These are phyloP conservation scores for Campaea margaritaria DNA, from an alignment of 2,888 invertebrate species.

Conservation along the genomic window DNA sequence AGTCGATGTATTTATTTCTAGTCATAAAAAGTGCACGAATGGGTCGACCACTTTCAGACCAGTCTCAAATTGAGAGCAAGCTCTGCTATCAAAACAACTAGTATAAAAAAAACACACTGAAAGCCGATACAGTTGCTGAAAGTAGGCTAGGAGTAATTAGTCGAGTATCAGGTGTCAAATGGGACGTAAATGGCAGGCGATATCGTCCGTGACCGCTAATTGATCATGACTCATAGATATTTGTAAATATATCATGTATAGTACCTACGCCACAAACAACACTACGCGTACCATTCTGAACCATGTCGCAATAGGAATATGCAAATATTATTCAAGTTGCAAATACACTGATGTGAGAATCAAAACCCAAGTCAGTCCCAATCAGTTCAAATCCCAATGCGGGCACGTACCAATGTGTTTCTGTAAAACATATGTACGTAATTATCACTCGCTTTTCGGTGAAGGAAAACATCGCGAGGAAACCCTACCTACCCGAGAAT, in stretches of 20 bases:
- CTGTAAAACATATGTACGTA: no score
- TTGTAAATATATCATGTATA: constrained; percentile 34
- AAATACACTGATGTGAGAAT: no score
- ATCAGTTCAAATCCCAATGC: no score
- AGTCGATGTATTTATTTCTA: no score
- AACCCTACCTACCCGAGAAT: no score
- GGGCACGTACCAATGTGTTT: no score
- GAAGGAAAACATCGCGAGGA: no score
- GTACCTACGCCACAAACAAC: neutral
- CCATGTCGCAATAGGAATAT: constrained; percentile 5
- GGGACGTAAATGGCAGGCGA: constrained; percentile 32
- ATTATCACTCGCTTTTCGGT: no score
- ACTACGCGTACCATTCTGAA: neutral
- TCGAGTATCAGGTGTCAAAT: constrained; percentile 34
- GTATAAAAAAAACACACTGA: constrained; percentile 27
- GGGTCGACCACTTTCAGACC: neutral
- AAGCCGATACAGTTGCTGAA: constrained; percentile 21
- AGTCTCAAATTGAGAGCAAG: constrained; percentile 2
- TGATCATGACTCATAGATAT: constrained; percentile 41
- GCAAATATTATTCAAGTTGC: neutral
- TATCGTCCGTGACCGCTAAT: constrained; percentile 38
- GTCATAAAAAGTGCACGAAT: neutral
- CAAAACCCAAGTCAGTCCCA: no score
- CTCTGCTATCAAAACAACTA: constrained; percentile 22
- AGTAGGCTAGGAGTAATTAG: constrained; percentile 31